These are phyloP conservation scores for Apis cerana DNA, from an alignment of 1,140 invertebrate genomes.

Conservation along the genomic window DNA sequence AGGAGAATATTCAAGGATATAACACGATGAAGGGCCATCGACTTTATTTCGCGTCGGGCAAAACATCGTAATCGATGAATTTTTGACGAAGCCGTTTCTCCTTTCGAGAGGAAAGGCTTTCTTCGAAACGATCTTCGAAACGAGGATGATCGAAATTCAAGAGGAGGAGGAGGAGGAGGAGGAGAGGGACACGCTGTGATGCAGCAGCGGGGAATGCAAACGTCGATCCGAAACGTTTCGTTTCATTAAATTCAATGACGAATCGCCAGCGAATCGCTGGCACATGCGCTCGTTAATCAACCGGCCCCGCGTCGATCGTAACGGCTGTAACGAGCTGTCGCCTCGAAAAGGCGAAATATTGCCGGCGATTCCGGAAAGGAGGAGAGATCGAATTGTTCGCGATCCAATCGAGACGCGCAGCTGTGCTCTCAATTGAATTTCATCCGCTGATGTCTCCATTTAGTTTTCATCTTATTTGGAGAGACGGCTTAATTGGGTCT, in stretches of 20 bases:
- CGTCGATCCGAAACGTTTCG: background rate
- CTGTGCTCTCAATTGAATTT: background rate
- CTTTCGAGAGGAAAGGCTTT: too few relatives aligned
- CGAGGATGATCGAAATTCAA: too few relatives aligned
- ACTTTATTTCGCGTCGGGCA: too few relatives aligned
- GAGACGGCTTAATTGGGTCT: constrained; percentile 16
- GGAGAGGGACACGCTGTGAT: too few relatives aligned
- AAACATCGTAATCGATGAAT: too few relatives aligned
- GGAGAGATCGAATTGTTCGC: constrained; percentile 5
- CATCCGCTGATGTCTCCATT: constrained; percentile 16
- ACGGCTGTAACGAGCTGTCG: constrained; percentile 21
- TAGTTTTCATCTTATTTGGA: constrained; percentile 29
- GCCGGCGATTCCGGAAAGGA: constrained; percentile 32
- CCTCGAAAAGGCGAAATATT: constrained; percentile 32
- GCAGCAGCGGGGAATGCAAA: background rate
- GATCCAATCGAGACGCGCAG: constrained; percentile 18
- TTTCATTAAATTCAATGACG: constrained; percentile 54
- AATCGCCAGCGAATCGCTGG: constrained; percentile 61
- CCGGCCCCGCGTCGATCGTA: constrained; percentile 19
- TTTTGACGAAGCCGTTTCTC: too few relatives aligned
- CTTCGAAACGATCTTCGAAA: too few relatives aligned
- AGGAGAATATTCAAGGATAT: too few relatives aligned
- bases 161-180: too few relatives aligned
- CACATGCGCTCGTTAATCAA: constrained; percentile 70
- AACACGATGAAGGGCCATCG: too few relatives aligned